phyloP scores from a whole-genome alignment of 2,888 invertebrate genomes.

The Plemyria rubiginata region DNA sequence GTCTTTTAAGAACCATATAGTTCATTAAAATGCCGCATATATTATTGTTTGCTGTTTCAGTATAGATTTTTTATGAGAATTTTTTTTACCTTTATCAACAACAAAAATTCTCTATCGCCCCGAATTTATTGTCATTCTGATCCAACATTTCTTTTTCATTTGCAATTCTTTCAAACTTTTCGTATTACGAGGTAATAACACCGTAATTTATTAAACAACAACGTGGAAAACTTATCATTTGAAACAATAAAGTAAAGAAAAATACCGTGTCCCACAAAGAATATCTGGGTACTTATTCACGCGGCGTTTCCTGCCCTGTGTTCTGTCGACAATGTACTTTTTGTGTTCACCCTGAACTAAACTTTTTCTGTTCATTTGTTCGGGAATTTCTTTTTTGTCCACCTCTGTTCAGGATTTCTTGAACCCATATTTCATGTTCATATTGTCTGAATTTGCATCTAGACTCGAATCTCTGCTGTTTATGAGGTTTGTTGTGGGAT shows the following conservation, averaged over 20 bases:
- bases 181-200: conserved; percentile 32
- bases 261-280: conserved; percentile 61
- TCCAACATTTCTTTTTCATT: conserved; percentile 19
- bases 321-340: conserved; percentile 67
- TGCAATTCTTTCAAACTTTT: conserved; percentile 28
- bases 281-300: conserved; percentile 71
- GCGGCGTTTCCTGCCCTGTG: conserved; percentile 77
- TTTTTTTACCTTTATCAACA: neutral
- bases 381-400: conserved; percentile 64
- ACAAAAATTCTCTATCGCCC: conserved; percentile 6
- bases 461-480: conserved; percentile 45
- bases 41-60: neutral
- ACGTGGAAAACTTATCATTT: conserved; percentile 41
- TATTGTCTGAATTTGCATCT: conserved; percentile 77
- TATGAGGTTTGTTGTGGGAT: conserved; percentile 50
- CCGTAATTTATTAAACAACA: conserved; percentile 36
- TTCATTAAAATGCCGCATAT: neutral
- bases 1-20: neutral
- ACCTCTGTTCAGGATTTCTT: conserved; percentile 76
- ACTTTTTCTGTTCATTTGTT: conserved; percentile 82
- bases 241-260: conserved; percentile 49
- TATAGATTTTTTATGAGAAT: neutral
- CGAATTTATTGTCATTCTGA: conserved; percentile 15
- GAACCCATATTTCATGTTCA: conserved; percentile 83
- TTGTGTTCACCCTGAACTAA: conserved; percentile 54